Evolutionary conservation across 92 coral and sea anemone species (phyloP).

Genomic region (Umimayanthus kanabou): DNA sequence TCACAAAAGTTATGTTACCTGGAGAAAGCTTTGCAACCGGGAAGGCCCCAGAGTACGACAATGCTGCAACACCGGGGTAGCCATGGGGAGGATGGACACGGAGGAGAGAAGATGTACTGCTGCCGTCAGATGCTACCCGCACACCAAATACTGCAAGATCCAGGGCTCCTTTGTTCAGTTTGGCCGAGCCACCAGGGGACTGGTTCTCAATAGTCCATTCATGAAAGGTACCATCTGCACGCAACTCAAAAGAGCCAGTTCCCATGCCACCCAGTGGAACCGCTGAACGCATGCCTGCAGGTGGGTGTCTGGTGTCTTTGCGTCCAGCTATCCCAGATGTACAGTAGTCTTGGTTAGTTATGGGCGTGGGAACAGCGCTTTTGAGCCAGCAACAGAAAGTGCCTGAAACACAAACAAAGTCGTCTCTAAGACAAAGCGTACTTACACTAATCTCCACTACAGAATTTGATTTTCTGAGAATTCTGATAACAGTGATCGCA

Average conservation of each 20-base stretch:
- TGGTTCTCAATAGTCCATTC: constrained; percentile 95
- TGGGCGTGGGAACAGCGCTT: constrained; percentile 79
- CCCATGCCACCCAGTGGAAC: constrained; percentile 90
- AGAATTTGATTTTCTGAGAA: too few relatives aligned
- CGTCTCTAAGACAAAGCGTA: background rate
- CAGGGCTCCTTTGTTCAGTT: constrained; percentile 84
- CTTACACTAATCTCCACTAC: too few relatives aligned
- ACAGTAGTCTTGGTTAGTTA: constrained; percentile 61
- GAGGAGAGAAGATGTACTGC: constrained; percentile 67
- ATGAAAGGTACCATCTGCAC: constrained; percentile 88
- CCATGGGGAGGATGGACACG: constrained; percentile 85
- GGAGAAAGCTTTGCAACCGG: constrained; percentile 79
- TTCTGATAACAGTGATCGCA: background rate
- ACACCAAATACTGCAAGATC: constrained; percentile 83
- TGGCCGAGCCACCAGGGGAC: constrained; percentile 95
- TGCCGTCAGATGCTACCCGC: constrained; percentile 54
- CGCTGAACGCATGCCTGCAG: constrained; percentile 90
- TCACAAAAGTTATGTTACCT: constrained; percentile 43
- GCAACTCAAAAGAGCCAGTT: constrained; percentile 87
- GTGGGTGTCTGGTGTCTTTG: constrained; percentile 72
- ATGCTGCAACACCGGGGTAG: constrained; percentile 81
- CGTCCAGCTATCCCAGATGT: constrained; percentile 89
- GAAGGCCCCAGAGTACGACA: constrained; percentile 83
- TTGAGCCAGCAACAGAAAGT: constrained; percentile 90
- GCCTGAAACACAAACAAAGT: constrained; percentile 44